These are phyloP conservation scores for Mythimna loreyi DNA, from an alignment of 2,888 invertebrate genomes.

Conservation along the genomic window DNA sequence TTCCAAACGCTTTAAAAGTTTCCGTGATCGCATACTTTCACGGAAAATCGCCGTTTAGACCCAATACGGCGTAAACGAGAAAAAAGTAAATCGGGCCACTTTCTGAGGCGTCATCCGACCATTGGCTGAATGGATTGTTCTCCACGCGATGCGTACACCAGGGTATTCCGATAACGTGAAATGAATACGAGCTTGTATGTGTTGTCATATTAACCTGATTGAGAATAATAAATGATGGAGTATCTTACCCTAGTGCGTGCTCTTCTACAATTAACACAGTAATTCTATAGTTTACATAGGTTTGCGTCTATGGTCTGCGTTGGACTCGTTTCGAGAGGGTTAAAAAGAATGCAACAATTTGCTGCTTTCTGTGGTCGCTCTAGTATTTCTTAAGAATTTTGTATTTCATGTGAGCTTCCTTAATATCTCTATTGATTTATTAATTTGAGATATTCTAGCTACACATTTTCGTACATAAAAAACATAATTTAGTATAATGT, in stretches of 20 bases:
- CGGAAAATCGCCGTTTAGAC: slow-evolving; percentile 70
- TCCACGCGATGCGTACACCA: slow-evolving; percentile 40
- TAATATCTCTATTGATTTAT: slow-evolving; percentile 1
- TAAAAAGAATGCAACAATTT: slow-evolving; percentile 32
- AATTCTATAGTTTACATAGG: slow-evolving; percentile 17
- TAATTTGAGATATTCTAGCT: neutral
- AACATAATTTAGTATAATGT: neutral
- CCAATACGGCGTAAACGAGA: slow-evolving; percentile 48
- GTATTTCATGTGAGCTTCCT: slow-evolving; percentile 1
- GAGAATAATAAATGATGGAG: slow-evolving; percentile 27
- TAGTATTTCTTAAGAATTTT: neutral
- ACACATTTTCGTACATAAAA: too few species aligned
- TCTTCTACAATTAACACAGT: slow-evolving; percentile 32
- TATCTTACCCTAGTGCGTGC: slow-evolving; percentile 29
- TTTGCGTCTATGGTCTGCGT: slow-evolving; percentile 4
- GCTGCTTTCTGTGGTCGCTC: neutral
- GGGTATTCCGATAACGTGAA: slow-evolving; percentile 45
- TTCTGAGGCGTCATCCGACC: slow-evolving; percentile 67
- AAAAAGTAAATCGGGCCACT: slow-evolving; percentile 71
- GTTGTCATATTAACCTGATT: slow-evolving; percentile 62
- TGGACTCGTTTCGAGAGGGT: slow-evolving; percentile 3
- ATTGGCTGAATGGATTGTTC: slow-evolving; percentile 66
- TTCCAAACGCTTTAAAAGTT: slow-evolving; percentile 59
- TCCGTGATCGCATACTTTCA: slow-evolving; percentile 70
- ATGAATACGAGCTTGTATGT: slow-evolving; percentile 38